These are phyloP conservation scores for Nebria salina DNA, from an alignment of 2,888 invertebrate species.

Conservation along the genomic window DNA sequence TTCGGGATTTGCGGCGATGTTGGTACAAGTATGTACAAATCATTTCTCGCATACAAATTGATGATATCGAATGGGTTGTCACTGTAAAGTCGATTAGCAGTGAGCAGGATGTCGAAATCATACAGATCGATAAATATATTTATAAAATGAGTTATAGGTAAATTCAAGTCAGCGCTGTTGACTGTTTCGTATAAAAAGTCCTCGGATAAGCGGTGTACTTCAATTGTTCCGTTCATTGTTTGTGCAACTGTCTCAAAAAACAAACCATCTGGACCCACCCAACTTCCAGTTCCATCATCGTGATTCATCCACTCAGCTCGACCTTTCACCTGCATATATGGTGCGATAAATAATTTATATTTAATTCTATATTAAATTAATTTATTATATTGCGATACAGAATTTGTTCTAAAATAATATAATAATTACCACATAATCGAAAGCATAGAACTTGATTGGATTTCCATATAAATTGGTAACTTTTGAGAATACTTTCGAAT, in stretches of 20 bases:
- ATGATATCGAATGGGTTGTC: conserved; percentile 33
- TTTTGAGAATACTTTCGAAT: conserved; percentile 9
- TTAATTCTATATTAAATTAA: background rate
- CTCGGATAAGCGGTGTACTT: conserved; percentile 22
- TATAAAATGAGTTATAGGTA: background rate
- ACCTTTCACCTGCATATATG: background rate
- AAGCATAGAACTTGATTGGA: conserved; percentile 17
- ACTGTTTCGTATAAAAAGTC: conserved; percentile 19
- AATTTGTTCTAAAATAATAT: no score
- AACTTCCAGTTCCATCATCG: background rate
- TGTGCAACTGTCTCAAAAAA: conserved; percentile 25
- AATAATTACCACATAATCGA: background rate
- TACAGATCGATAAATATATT: conserved; percentile 20
- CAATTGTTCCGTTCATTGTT: conserved; percentile 25
- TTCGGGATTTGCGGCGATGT: conserved; percentile 21
- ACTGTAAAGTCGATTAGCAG: conserved; percentile 17
- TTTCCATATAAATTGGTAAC: conserved; percentile 33
- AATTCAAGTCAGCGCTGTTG: conserved; percentile 23
- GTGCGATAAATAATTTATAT: background rate
- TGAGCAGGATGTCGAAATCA: conserved; percentile 23
- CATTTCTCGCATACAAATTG: conserved; percentile 31
- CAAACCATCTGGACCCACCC: conserved; percentile 33
- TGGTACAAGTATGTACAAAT: conserved; percentile 27
- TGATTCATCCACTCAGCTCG: background rate
- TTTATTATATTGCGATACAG: no score